Evolutionary conservation across 2,797 vertebrate species (phyloP).

Genomic region (Sebastes kiyomatsui): DNA sequence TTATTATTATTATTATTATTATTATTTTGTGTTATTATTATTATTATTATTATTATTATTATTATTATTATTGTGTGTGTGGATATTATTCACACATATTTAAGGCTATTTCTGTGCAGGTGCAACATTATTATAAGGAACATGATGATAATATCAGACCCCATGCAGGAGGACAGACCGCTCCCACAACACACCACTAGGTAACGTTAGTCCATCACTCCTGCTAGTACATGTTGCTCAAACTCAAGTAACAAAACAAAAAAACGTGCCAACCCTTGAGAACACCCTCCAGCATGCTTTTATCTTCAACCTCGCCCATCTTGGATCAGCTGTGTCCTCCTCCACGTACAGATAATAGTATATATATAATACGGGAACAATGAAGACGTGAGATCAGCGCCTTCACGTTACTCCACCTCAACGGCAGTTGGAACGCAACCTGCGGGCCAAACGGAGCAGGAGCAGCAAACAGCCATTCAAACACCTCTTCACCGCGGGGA

Average conservation of each 20-base stretch:
- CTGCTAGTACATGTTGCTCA: conserved; percentile 12
- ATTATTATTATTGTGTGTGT: too few species aligned
- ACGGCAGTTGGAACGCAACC: too few species aligned
- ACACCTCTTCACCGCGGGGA: not conserved
- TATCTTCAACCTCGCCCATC: not conserved
- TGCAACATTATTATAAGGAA: not conserved
- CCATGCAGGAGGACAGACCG: not conserved
- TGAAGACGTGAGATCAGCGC: conserved; percentile 10
- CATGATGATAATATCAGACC: not conserved
- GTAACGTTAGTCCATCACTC: not conserved
- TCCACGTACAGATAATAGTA: not conserved
- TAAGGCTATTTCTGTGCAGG: too few species aligned
- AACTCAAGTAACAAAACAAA: not conserved
- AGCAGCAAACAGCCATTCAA: not conserved
- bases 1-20: too few species aligned
- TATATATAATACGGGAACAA: too few species aligned
- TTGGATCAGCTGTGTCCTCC: not conserved
- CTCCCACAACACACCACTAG: not conserved
- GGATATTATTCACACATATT: too few species aligned
- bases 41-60: too few species aligned
- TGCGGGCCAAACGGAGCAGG: not conserved
- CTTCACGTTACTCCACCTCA: not conserved
- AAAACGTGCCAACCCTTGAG: not conserved
- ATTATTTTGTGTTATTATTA: too few species aligned
- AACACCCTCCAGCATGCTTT: not conserved